Evolutionary conservation across 2,888 invertebrate genomes (phyloP).

Genomic region (Neuroscelio doddi): DNA sequence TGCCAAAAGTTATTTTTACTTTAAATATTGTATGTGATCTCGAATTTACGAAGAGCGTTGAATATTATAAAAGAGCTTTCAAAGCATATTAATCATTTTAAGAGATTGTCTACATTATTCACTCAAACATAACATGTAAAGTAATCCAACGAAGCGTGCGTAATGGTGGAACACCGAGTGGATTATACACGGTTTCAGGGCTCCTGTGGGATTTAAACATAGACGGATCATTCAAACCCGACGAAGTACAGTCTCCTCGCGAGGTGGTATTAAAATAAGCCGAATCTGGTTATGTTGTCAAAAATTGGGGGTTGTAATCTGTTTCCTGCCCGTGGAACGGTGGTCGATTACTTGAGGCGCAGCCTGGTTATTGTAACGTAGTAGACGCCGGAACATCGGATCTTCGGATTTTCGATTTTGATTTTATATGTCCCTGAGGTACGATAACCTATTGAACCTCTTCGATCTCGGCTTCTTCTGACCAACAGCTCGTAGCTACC

Average conservation of each 20-base stretch:
- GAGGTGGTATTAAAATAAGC: conserved; percentile 54
- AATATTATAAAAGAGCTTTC: conserved; percentile 37
- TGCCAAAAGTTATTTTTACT: too few species aligned
- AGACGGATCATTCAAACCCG: conserved; percentile 49
- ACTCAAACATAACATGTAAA: conserved; percentile 44
- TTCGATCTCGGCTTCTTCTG: conserved; percentile 33
- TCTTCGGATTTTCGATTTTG: conserved; percentile 32
- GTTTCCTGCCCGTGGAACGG: neutral
- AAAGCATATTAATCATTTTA: conserved; percentile 47
- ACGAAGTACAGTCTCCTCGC: conserved; percentile 34
- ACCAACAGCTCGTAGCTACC: conserved; percentile 30
- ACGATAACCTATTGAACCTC: conserved; percentile 28
- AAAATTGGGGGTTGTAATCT: conserved; percentile 50
- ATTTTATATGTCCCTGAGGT: conserved; percentile 45
- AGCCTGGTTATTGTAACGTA: too few species aligned
- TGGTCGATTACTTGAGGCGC: too few species aligned
- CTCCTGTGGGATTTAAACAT: conserved; percentile 45
- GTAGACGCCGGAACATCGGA: too few species aligned
- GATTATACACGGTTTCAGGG: conserved; percentile 46
- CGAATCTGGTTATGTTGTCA: conserved; percentile 50
- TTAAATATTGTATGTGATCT: too few species aligned
- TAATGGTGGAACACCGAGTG: conserved; percentile 43
- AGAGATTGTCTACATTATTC: conserved; percentile 41
- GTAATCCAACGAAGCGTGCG: conserved; percentile 44
- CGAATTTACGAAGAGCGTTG: too few species aligned